Evolutionary conservation across 23 tunicate species (phyloP), one percentile per base, ranked within the genome.

Genomic region (Ascidia mentula): DNA sequence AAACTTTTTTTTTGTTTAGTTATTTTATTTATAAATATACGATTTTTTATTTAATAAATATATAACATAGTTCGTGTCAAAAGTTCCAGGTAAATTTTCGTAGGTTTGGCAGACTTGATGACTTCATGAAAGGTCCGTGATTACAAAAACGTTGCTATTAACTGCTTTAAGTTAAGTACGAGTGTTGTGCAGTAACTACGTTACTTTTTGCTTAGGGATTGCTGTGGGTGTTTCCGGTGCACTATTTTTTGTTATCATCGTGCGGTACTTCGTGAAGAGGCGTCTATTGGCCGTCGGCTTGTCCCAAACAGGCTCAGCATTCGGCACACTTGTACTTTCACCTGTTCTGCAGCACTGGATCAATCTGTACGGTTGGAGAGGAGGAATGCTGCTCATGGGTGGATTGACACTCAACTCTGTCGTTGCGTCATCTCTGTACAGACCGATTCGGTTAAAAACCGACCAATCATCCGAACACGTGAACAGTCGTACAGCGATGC

Each of bases 251-350:
- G 74, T 69, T 9, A 37, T 80, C 2, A 30, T 80, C 8, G 17
- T 74, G 53, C 40, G 84, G 8, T 80, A 80, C 31, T 80, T 80
- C 40, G 61, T 32, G 59, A 80, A 69, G 32, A 69, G 38, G 37
- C 40, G 73, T 1, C 33, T 59, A 46, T 20, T 80, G 34, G 84
- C 84, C 0, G 18, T 80, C 17, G 77, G 84, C 33, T 24, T 80
- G 2, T 18, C 77, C 15, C 77, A 80, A 31, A 69, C 37, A 7
- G 84, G 84, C 40, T 38, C 65, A 1, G 77, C 75, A 38, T 22
- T 80, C 37, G 84, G 84, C 39, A 80, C 84, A 0, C 40, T 80
- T 31, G 73, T 36, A 22, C 69, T 80, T 40, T 74, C 84, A 20
- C 84, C 84, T 9, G 32, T 80, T 8, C 30, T 80, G 18, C 84